These are phyloP conservation scores for Electrophaes corylata DNA, from an alignment of 2,888 invertebrate genomes.

Conservation along the genomic window DNA sequence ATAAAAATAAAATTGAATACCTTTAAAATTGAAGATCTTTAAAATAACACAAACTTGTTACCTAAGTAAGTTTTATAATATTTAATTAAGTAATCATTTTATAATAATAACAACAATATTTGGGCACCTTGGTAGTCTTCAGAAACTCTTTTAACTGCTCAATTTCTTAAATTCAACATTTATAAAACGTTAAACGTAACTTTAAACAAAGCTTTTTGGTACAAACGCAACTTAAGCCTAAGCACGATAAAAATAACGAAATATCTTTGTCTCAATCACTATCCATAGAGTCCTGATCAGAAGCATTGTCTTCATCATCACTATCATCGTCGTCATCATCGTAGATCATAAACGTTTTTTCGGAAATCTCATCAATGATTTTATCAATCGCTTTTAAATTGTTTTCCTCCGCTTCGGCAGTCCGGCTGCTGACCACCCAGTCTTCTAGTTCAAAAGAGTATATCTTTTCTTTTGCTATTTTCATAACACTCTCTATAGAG, in stretches of 20 bases:
- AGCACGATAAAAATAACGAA: neutral
- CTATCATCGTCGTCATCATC: slow-evolving; percentile 44
- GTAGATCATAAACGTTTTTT: slow-evolving; percentile 41
- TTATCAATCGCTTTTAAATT: slow-evolving; percentile 47
- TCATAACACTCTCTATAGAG: slow-evolving; percentile 43
- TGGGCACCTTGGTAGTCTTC: slow-evolving; percentile 37
- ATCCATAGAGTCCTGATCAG: slow-evolving; percentile 47
- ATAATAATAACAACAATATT: slow-evolving; percentile 25
- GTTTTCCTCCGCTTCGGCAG: slow-evolving; percentile 47
- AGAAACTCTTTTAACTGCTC: slow-evolving; percentile 2
- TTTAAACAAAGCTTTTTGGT: slow-evolving; percentile 14
- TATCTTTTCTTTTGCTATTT: slow-evolving; percentile 47
- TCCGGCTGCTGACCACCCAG: slow-evolving; percentile 42
- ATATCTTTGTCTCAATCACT: slow-evolving; percentile 39
- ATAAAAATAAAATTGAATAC: too few species aligned
- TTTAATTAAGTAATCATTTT: slow-evolving; percentile 12
- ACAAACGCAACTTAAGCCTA: slow-evolving; percentile 1
- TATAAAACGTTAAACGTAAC: slow-evolving; percentile 13
- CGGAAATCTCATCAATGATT: slow-evolving; percentile 48
- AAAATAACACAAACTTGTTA: neutral
- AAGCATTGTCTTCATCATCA: slow-evolving; percentile 43
- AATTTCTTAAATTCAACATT: neutral
- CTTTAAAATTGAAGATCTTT: neutral
- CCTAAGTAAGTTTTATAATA: neutral
- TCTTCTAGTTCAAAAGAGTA: slow-evolving; percentile 41